Percentiles rank a stretch among this genome's conserved stretches.
These are phyloP conservation scores for Pangasius macronema DNA, from an alignment of 2,797 vertebrate species.

Conservation along the genomic window DNA sequence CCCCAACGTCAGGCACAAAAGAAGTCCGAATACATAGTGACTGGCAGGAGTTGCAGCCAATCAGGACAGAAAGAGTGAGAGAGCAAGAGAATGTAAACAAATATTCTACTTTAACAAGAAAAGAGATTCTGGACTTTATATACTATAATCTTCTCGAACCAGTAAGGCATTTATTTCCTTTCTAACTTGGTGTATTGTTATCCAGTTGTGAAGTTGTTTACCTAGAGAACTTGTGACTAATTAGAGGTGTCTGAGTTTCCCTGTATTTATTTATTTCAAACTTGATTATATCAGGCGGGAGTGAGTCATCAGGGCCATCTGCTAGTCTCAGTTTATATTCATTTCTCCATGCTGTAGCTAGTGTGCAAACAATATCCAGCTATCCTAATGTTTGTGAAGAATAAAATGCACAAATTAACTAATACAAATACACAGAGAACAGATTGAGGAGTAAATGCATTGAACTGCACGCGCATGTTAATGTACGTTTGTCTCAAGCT, in stretches of 20 bases:
- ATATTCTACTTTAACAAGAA: background rate
- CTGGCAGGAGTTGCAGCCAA: background rate
- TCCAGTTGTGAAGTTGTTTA: background rate
- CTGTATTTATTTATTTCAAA: background rate
- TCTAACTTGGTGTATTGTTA: background rate
- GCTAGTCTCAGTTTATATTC: background rate
- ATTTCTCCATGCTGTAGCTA: background rate
- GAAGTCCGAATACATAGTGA: background rate
- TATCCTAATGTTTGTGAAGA: background rate
- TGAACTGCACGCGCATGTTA: background rate
- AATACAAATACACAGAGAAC: background rate
- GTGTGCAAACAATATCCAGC: background rate
- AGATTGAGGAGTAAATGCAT: background rate
- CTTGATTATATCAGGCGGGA: background rate
- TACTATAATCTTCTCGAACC: background rate
- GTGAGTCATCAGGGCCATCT: constrained; percentile 10
- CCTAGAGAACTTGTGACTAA: background rate
- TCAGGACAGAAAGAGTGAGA: background rate
- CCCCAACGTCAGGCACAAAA: background rate
- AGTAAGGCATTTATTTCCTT: background rate
- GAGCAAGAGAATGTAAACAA: background rate
- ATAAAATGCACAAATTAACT: background rate
- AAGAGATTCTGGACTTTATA: background rate
- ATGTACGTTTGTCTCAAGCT: background rate
- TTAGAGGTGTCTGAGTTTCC: background rate